A percentile compares a stretch with the other conserved stretches of the same genome.
Evolutionary conservation across 64 coral and sea anemone genomes (phyloP).

Genomic region (Dendronephthya gigantea): DNA sequence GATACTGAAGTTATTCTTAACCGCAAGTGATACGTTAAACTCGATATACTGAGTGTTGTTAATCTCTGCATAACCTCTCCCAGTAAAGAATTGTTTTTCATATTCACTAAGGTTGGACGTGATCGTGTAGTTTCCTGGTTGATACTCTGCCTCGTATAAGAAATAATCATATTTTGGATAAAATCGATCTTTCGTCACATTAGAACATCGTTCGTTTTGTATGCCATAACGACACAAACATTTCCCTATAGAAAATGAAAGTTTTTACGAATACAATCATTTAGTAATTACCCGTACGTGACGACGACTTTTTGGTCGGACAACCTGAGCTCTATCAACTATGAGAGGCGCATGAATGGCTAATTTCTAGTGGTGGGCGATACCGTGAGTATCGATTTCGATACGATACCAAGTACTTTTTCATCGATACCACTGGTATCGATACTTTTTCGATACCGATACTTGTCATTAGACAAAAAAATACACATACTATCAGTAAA

Average conservation of each 20-base stretch:
- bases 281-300: too few species aligned
- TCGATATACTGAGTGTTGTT: constrained; percentile 31
- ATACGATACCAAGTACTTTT: too few species aligned
- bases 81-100: constrained; percentile 47
- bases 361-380: too few species aligned
- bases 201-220: constrained; percentile 50
- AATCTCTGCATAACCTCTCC: constrained; percentile 63
- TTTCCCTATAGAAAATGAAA: constrained; percentile 49
- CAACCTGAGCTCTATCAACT: too few species aligned
- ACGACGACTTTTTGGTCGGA: too few species aligned
- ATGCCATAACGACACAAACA: constrained; percentile 66
- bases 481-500: too few species aligned
- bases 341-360: too few species aligned
- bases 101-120: constrained; percentile 57
- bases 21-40: constrained; percentile 32
- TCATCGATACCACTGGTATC: too few species aligned
- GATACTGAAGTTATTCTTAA: constrained; percentile 14
- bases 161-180: constrained; percentile 42
- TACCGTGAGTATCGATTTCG: too few species aligned
- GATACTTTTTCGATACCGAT: too few species aligned
- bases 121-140: constrained; percentile 38
- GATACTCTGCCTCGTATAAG: constrained; percentile 67
- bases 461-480: too few species aligned
- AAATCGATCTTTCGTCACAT: constrained; percentile 46
- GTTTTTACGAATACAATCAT: background rate